Base-by-base conservation (phyloP, 2,888 invertebrate genomes). In the Neocrepidodera transversa region DNA sequence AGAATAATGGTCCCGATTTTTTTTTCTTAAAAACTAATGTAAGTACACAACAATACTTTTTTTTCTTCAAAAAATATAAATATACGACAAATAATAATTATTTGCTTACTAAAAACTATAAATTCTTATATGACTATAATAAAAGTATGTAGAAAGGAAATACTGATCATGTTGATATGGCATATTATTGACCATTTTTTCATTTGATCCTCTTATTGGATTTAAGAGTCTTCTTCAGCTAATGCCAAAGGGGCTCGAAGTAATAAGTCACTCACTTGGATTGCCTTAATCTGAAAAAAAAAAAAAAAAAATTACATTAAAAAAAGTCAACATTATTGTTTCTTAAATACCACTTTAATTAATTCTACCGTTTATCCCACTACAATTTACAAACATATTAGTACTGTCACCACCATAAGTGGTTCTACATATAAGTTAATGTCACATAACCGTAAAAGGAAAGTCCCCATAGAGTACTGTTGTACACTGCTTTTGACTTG, bases 241-340 rank as follows among this genome's bases (percentile, higher is more conserved):
- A 77, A 70, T 50, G 80, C 80, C 61, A 80, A 66, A 32, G 80
- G 80, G 53, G 80, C 80, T 65, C 76, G 72, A 50, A 78, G 69
- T 49, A 77, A 64, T 58, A 76, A 69, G 68, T 77, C 78, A 65
- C 75, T 76, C 54, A 76, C 75, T 70, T 75, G 76, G 59, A 75
- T 73, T 60, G 72, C 71, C 69, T 71, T 78, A 79, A 73, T 75
- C 79, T 79, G 74, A 17, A 77, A 72, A 64, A 62, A 67, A 57
- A 52, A 54, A 64, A 35, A 38, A 13, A n/a, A n/a, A n/a, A n/a
- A n/a, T n/a, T n/a, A n/a, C n/a, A n/a, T n/a, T n/a, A n/a, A n/a
- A n/a, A n/a, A n/a, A n/a, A n/a, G 23, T 23, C 23, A 23, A 5
- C 23, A 23, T 5, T 23, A 23, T 23, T 6, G 3, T 3, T 5